Evolutionary conservation across 2,888 invertebrate genomes (phyloP), one percentile per base, ranked within the genome.

Genomic region (Cistogaster globosa): DNA sequence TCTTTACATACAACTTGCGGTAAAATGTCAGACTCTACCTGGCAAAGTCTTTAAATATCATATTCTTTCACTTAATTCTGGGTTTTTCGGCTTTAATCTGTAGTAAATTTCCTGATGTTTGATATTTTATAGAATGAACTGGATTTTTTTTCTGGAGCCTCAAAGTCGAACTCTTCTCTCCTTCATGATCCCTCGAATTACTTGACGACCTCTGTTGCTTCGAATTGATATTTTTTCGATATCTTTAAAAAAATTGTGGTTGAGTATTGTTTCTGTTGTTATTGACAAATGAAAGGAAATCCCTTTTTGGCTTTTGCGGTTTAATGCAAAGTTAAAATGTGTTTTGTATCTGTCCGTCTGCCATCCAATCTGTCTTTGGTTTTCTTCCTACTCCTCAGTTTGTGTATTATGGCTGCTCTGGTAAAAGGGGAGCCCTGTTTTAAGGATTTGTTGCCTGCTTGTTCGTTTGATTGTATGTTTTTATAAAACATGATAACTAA

Each of bases 261-360:
- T 76, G 48, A 53, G 58, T 20, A 60, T 67, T 72, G 42, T 60
- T 79, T 12, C 55, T 48, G 22, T 57, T 72, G 67, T 16, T 53
- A 42, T 36, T 75, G 57, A 51, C 79, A 80, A 67, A 60, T 62
- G 58, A 84, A 78, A 78, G 78, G 77, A 85, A 57, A 81, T 85
- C 84, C 84, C 77, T 74, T 32, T 68, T 77, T 84, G 76, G 78
- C 36, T 74, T 85, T 69, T 84, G 84, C 78, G 84, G 84, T 85
- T 81, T 78, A 81, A 85, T 85, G 81, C 84, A 68, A 82, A 85
- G 77, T 81, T 85, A 83, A 83, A 77, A 83, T 83, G 67, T 83
- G 53, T 71, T 69, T 69, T 58, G 36, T 36, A 20, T n/a, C 48
- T 60, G 20, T 38, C 38, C 14, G 55, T 32, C 45, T 63, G 20